These are phyloP conservation scores for Macrotus californicus DNA, from an alignment of 2,113 vertebrate species.

Conservation along the genomic window DNA sequence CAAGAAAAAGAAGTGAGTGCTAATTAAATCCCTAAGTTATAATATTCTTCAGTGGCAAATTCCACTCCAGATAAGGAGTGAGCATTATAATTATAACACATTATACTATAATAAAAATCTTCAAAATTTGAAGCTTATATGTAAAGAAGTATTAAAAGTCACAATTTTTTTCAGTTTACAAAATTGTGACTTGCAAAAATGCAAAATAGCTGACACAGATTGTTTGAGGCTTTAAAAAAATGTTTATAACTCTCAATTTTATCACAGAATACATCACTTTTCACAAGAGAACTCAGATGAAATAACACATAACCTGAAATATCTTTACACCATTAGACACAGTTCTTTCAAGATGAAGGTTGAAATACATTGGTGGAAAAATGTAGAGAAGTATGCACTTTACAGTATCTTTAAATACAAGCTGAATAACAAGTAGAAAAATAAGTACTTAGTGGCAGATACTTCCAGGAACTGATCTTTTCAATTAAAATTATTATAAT, in stretches of 20 bases:
- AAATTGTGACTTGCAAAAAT: conserved; percentile 32
- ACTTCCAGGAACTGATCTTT: conserved; percentile 29
- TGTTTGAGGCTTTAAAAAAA: conserved; percentile 45
- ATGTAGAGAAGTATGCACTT: conserved; percentile 47
- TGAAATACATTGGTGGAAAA: conserved; percentile 40
- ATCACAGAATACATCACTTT: conserved; percentile 58
- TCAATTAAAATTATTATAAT: conserved; percentile 16
- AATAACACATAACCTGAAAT: conserved; percentile 57
- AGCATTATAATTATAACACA: background rate
- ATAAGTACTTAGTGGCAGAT: conserved; percentile 37
- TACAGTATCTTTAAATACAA: conserved; percentile 62
- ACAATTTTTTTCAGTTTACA: background rate
- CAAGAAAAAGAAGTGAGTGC: conserved; percentile 26
- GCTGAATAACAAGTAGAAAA: conserved; percentile 64
- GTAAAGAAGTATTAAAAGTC: background rate
- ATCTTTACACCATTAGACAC: conserved; percentile 47
- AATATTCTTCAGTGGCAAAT: conserved; percentile 21
- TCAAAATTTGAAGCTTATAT: background rate
- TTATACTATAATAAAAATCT: background rate
- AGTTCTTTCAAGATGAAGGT: conserved; percentile 47
- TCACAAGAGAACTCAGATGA: conserved; percentile 58
- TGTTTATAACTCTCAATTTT: conserved; percentile 56
- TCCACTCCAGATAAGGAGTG: background rate
- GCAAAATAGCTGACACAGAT: conserved; percentile 25
- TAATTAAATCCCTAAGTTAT: background rate